Conservation (phyloP, 2,888 invertebrate species). For the Mesorhabditis belari region DNA sequence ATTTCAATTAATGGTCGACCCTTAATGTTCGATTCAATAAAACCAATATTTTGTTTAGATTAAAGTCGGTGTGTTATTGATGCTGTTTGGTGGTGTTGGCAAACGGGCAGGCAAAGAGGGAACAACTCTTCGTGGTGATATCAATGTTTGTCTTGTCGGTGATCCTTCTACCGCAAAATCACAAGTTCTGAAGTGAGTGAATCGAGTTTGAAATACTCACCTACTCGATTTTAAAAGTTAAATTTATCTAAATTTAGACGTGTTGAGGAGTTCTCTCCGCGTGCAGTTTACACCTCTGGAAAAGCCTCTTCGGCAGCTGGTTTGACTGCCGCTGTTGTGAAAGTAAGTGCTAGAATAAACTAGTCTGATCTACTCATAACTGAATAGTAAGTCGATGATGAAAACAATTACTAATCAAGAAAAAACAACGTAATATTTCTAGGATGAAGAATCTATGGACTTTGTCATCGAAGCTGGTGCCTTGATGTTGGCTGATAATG, state of each 20-base stretch:
- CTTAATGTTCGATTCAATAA: background rate
- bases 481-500: constrained; percentile 92
- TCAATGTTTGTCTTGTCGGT: constrained; percentile 95
- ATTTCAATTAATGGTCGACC: no score
- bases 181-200: constrained; percentile 75
- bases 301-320: constrained; percentile 97
- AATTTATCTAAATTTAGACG: constrained; percentile 52
- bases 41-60: constrained; percentile 57
- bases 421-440: background rate
- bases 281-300: constrained; percentile 95
- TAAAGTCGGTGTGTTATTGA: constrained; percentile 77
- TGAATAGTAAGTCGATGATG: no score
- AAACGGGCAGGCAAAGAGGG: constrained; percentile 71
- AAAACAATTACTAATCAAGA: background rate
- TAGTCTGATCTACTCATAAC: no score
- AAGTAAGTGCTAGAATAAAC: constrained; percentile 50
- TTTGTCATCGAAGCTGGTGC: constrained; percentile 99
- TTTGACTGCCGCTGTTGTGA: constrained; percentile 94
- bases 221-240: background rate
- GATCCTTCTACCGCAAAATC: constrained; percentile 98
- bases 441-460: constrained; percentile 91
- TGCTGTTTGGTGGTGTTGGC: constrained; percentile 92
- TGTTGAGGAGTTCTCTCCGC: constrained; percentile 81
- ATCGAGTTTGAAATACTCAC: background rate
- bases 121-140: constrained; percentile 85